A percentile compares a stretch with the other conserved stretches of the same genome.
Evolutionary conservation across 2,888 invertebrate species (phyloP).

Genomic region (Fragum sueziense): DNA sequence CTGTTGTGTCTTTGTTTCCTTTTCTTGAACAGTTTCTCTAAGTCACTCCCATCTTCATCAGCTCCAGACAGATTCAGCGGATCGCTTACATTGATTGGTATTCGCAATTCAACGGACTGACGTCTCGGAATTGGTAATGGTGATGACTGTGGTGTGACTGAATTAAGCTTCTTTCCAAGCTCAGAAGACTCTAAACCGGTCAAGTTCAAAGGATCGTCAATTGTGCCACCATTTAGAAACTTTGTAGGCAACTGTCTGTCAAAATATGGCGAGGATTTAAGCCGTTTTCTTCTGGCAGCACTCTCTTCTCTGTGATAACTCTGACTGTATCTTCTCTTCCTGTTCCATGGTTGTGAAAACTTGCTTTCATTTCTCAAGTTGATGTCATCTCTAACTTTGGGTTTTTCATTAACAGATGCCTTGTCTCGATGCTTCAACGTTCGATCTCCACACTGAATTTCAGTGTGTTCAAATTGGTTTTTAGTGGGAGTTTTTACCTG

Average conservation of each 20-base stretch:
- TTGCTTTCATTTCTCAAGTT: conserved; percentile 41
- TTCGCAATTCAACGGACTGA: conserved; percentile 92
- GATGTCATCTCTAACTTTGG: conserved; percentile 47
- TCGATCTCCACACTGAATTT: conserved; percentile 82
- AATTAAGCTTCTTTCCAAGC: conserved; percentile 84
- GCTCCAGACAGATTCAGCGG: conserved; percentile 89
- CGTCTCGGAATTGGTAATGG: conserved; percentile 93
- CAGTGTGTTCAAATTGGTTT: conserved; percentile 70
- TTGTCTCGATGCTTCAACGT: conserved; percentile 50
- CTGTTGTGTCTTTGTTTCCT: conserved; percentile 68
- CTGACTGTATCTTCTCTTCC: conserved; percentile 58
- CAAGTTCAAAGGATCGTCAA: conserved; percentile 96
- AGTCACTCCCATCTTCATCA: conserved; percentile 75
- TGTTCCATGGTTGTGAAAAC: conserved; percentile 54
- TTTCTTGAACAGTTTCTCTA: conserved; percentile 56
- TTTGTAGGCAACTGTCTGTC: conserved; percentile 92
- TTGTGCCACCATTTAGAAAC: conserved; percentile 96
- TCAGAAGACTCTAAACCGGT: conserved; percentile 89
- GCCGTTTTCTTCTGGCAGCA: conserved; percentile 49
- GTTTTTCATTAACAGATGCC: conserved; percentile 9
- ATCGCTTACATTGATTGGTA: conserved; percentile 95
- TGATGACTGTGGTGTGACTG: conserved; percentile 95
- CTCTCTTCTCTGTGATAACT: conserved; percentile 47
- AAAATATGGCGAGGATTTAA: conserved; percentile 58
- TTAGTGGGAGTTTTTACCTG: conserved; percentile 77